Evolutionary conservation across 1,140 invertebrate species (phyloP), one percentile per base, ranked within the genome.

Genomic region (Drosophila ananassae): DNA sequence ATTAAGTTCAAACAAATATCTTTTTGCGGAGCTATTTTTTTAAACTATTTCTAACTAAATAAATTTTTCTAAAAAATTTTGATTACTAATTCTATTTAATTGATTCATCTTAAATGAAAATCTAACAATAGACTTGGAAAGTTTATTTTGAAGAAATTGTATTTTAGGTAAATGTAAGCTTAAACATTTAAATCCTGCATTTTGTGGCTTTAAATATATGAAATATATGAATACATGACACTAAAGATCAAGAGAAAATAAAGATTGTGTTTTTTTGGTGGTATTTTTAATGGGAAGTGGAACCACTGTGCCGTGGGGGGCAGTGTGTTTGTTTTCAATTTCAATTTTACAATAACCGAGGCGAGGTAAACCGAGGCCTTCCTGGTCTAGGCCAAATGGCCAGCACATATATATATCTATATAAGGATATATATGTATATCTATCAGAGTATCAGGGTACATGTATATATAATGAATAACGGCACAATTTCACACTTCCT

Each of bases 301-400:
- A 44, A 44, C 46, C 62, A 71, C 52, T 41, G 52, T 67, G 34
- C 37, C 8, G 2, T 2, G 24, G 21, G 2, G 1, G 21, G 32
- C 25, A 32, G 25, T 57, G 28, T 75, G 59, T 75, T 75, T 75
- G 69, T 73, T 75, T 75, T 75, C 61, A 75, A 75, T 75, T 75
- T 75, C 24, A 59, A 75, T 54, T 75, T 75, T 32, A 50, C 71
- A 37, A 66, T 54, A 54, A 66, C 52, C 34, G 47, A 34, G 37
- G 50, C 22, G 10, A 67, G 34, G 58, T 21, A 21, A 44, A n/a
- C 3, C 39, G 39, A 41, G 39, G 39, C 39, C 51, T 48, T 59
- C 21, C 32, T 53, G 34, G 51, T 55, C 39, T 73, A 46, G 22
- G 32, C 44, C 56, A 71, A 58, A 44, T 50, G 57, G 44, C 66